A percentile compares a stretch with the other conserved stretches of the same genome.
phyloP scores from a whole-genome alignment of 2,113 vertebrate species.

The Erpornis zantholeuca region DNA sequence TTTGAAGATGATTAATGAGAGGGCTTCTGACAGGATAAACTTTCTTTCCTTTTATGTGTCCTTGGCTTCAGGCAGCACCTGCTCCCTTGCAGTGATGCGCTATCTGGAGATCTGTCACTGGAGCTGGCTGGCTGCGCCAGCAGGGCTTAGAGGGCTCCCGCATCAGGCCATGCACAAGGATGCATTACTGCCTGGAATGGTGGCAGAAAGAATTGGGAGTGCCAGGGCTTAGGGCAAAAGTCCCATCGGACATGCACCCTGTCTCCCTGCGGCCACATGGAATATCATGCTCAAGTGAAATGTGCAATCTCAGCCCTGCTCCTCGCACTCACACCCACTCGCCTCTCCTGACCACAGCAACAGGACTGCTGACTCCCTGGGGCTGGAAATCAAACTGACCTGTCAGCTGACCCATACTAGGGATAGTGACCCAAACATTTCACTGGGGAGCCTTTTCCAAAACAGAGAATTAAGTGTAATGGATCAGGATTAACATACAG shows the following conservation, averaged over 20 bases:
- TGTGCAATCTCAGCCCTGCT: background rate
- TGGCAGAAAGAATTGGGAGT: background rate
- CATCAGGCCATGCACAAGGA: background rate
- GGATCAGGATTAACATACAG: background rate
- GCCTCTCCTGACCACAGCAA: background rate
- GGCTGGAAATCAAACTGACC: background rate
- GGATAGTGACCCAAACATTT: background rate
- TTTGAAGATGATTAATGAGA: constrained; percentile 79
- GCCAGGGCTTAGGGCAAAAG: background rate
- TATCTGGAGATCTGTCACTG: constrained; percentile 66
- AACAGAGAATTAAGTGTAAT: background rate
- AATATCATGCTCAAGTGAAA: background rate
- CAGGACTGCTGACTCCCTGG: background rate
- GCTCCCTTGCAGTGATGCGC: constrained; percentile 26
- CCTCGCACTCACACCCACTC: background rate
- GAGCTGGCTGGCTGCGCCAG: background rate
- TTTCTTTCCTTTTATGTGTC: constrained; percentile 61
- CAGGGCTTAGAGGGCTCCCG: background rate
- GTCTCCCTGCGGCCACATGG: background rate
- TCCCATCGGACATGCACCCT: background rate
- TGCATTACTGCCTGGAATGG: background rate
- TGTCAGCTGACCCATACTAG: background rate
- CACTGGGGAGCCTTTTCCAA: background rate
- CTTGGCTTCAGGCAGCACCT: constrained; percentile 66
- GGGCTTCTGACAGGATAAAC: constrained; percentile 55